Percentiles rank a stretch among this genome's conserved stretches.
phyloP scores from a whole-genome alignment of 2,113 vertebrate genomes.

The Bufo gargarizans region DNA sequence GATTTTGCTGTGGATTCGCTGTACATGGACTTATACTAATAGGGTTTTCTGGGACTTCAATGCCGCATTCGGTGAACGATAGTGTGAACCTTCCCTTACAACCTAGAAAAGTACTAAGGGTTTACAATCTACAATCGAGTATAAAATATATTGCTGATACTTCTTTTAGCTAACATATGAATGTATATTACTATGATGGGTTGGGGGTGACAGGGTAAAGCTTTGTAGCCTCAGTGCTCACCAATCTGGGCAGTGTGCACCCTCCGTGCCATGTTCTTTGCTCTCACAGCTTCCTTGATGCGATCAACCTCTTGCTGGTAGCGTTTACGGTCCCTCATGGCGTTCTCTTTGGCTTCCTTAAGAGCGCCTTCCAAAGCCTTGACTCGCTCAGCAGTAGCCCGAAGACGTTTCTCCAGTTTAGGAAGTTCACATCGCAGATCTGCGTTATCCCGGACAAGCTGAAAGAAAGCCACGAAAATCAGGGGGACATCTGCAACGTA shows the following conservation, averaged over 20 bases:
- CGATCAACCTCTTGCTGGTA: constrained; percentile 97
- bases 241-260: constrained; percentile 89
- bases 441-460: constrained; percentile 92
- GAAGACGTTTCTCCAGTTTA: constrained; percentile 91
- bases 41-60: no score
- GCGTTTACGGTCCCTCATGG: constrained; percentile 89
- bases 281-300: constrained; percentile 92
- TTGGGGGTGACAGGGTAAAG: no score
- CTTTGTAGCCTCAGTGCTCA: constrained; percentile 63
- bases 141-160: no score
- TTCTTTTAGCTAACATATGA: no score
- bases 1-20: no score
- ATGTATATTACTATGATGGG: no score
- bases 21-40: no score
- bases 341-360: constrained; percentile 91
- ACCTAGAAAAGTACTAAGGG: no score
- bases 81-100: no score
- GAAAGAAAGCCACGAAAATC: background rate
- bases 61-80: no score
- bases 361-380: constrained; percentile 90
- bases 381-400: constrained; percentile 87
- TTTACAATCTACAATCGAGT: no score
- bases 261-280: constrained; percentile 89
- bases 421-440: constrained; percentile 95
- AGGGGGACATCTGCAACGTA: background rate